Evolutionary conservation across 2,113 vertebrate genomes (phyloP).

Genomic region (Prolemur simus): DNA sequence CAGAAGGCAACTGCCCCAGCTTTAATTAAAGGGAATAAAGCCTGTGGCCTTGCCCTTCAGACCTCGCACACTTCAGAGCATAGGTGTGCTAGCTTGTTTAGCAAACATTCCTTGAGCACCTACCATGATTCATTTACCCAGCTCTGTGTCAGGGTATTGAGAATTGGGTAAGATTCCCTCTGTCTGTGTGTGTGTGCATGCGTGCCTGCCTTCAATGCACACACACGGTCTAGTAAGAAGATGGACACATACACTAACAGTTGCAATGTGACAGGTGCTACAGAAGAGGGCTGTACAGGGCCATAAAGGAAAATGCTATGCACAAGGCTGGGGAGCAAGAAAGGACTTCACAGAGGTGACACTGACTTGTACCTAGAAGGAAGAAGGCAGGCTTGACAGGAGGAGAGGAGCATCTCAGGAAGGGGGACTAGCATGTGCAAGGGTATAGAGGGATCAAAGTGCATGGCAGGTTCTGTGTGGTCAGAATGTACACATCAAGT

Average conservation of each 20-base stretch:
- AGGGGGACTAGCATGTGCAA: fast-evolving
- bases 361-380: not conserved
- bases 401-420: not conserved
- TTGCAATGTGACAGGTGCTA: not conserved
- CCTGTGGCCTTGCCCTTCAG: not conserved
- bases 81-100: not conserved
- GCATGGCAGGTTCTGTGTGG: not conserved
- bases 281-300: not conserved
- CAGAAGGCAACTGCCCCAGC: not conserved
- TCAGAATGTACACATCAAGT: not conserved
- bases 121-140: not conserved
- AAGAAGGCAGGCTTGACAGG: not conserved
- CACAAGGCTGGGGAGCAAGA: not conserved
- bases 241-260: not conserved
- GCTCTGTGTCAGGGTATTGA: not conserved
- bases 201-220: not conserved
- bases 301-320: not conserved
- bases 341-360: not conserved
- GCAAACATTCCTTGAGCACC: not conserved
- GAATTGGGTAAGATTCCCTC: not conserved
- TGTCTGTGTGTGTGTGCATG: not conserved
- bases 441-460: too few relatives aligned
- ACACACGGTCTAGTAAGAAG: not conserved
- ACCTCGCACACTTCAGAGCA: not conserved
- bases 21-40: not conserved